These are phyloP conservation scores for Pseudanteris insignis DNA, from an alignment of 2,888 invertebrate genomes.

Conservation along the genomic window DNA sequence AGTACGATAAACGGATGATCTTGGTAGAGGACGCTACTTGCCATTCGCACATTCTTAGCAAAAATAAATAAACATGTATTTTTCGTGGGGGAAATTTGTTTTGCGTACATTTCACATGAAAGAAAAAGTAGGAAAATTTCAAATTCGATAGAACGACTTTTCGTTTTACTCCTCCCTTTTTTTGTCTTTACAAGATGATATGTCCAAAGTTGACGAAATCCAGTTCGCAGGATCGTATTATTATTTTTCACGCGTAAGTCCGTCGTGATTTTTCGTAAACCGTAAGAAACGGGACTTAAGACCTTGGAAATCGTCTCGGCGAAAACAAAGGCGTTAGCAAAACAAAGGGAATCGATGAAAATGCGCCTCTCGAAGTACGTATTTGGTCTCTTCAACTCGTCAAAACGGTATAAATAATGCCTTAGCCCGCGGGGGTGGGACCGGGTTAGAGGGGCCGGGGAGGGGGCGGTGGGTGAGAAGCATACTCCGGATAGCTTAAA, in stretches of 20 bases:
- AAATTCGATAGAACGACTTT: slow-evolving; percentile 4
- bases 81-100: neutral
- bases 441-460: too few species aligned
- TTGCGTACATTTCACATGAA: neutral
- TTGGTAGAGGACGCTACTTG: slow-evolving; percentile 1
- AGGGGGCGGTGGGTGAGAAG: too few species aligned
- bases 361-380: slow-evolving; percentile 2
- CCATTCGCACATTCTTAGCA: neutral
- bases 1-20: slow-evolving; percentile 1
- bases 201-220: too few species aligned
- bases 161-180: slow-evolving; percentile 1
- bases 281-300: too few species aligned
- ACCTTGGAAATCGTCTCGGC: too few species aligned
- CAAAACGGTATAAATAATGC: slow-evolving; percentile 54
- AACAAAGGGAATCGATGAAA: slow-evolving; percentile 22
- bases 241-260: too few species aligned
- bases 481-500: slow-evolving; percentile 41
- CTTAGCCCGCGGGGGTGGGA: slow-evolving; percentile 11
- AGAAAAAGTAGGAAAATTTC: neutral
- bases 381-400: slow-evolving; percentile 17
- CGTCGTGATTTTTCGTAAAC: too few species aligned
- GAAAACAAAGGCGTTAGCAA: slow-evolving; percentile 2
- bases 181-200: neutral
- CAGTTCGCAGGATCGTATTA: too few species aligned
- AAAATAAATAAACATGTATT: slow-evolving; percentile 1